Percentiles rank a stretch among this genome's conserved stretches.
Evolutionary conservation across 1,140 invertebrate species (phyloP).

Genomic region (Aphaenogaster ashmeadi): DNA sequence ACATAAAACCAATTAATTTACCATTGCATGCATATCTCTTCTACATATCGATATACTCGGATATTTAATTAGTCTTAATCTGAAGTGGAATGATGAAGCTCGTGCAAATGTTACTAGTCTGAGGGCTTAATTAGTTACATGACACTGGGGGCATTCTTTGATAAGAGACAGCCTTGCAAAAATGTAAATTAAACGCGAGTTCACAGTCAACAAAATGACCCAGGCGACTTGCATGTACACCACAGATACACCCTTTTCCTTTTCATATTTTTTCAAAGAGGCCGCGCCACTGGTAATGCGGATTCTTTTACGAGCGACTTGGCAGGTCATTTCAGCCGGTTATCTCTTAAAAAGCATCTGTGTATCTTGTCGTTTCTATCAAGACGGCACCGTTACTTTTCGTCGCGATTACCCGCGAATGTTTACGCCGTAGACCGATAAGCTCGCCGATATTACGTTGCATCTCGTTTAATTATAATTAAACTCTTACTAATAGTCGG

Average conservation of each 20-base stretch:
- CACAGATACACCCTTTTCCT: neutral
- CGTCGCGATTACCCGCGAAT: slow-evolving; percentile 60
- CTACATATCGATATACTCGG: neutral
- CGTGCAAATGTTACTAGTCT: neutral
- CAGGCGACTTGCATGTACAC: neutral
- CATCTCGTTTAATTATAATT: slow-evolving; percentile 78
- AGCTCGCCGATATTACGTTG: slow-evolving; percentile 72
- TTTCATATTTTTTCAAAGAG: slow-evolving; percentile 34
- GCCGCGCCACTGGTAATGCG: neutral
- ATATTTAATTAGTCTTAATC: slow-evolving; percentile 23
- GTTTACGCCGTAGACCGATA: slow-evolving; percentile 67
- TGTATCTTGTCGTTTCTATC: neutral
- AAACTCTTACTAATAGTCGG: slow-evolving; percentile 80
- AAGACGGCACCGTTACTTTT: neutral
- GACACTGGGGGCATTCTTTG: neutral
- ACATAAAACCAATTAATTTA: neutral
- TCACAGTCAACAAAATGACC: slow-evolving; percentile 56
- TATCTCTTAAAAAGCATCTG: neutral
- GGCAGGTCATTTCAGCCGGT: neutral
- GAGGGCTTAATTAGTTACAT: slow-evolving; percentile 7
- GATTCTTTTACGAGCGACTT: slow-evolving; percentile 2
- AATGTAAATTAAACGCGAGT: slow-evolving; percentile 65
- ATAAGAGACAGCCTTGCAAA: slow-evolving; percentile 25
- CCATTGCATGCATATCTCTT: neutral
- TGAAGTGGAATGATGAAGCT: neutral